Conservation (phyloP, 2,113 vertebrate genomes). For the Oreochromis spilurus region DNA sequence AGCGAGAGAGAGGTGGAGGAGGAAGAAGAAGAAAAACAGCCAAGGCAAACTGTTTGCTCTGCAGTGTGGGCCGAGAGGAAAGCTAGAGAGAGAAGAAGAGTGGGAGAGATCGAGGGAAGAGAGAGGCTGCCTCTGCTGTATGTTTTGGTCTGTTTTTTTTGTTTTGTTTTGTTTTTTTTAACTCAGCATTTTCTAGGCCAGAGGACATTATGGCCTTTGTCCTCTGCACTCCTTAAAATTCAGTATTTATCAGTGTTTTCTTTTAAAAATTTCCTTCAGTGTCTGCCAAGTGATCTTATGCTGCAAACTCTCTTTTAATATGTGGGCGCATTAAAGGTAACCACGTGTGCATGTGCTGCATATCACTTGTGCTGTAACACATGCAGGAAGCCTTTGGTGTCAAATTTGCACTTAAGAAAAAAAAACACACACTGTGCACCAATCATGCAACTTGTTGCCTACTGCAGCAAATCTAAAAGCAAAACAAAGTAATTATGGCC, state of each 20-base stretch:
- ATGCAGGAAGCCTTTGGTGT: not conserved
- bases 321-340: not conserved
- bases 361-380: not conserved
- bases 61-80: slow-evolving; percentile 48
- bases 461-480: not conserved
- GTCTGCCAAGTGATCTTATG: not conserved
- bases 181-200: not conserved
- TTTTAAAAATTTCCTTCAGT: not conserved
- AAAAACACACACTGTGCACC: not conserved
- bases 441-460: not conserved
- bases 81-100: slow-evolving; percentile 28
- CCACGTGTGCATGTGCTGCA: not conserved
- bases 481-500: not conserved
- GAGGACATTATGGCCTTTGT: not conserved
- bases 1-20: not conserved
- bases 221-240: not conserved
- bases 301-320: not conserved
- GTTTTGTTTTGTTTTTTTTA: not conserved
- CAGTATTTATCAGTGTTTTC: not conserved
- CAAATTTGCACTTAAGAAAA: not conserved
- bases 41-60: slow-evolving; percentile 69
- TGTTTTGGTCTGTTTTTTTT: slow-evolving; percentile 1
- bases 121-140: slow-evolving; percentile 16
- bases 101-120: slow-evolving; percentile 19
- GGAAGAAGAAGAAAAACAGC: slow-evolving; percentile 40